phyloP scores from a whole-genome alignment of 2,888 invertebrate species.

The Spilosoma lubricipeda region DNA sequence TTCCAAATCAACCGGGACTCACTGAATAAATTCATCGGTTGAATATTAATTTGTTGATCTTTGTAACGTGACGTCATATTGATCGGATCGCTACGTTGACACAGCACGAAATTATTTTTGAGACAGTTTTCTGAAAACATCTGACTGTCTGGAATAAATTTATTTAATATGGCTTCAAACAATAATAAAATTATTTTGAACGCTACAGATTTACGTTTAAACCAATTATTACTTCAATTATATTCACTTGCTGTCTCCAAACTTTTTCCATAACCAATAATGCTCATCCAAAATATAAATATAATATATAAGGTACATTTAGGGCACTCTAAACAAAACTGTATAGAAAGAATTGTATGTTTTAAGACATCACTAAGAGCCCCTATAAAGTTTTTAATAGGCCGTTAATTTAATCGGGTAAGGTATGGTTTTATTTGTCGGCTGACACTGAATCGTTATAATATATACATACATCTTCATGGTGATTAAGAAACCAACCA shows the following conservation, averaged over 20 bases:
- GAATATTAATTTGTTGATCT: conserved; percentile 60
- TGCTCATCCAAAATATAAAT: no score
- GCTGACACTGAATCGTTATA: no score
- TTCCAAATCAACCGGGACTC: conserved; percentile 61
- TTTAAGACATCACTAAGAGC: no score
- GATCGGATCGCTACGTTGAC: conserved; percentile 34
- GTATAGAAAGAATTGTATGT: no score
- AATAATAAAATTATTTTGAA: not conserved
- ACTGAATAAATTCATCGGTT: conserved; percentile 54
- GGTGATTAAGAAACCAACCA: no score
- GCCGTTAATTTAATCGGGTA: no score
- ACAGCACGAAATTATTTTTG: conserved; percentile 23
- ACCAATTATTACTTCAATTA: no score
- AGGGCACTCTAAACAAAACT: no score
- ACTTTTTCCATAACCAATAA: not conserved
- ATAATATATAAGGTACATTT: no score
- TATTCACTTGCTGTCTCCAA: not conserved
- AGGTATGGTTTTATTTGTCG: no score
- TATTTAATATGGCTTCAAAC: not conserved
- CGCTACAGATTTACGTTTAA: not conserved
- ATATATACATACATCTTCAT: no score
- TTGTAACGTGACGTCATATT: conserved; percentile 45
- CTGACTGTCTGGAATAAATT: not conserved
- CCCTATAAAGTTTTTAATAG: no score
- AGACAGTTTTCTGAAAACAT: not conserved